Evolutionary conservation across 2,797 vertebrate genomes (phyloP).

Genomic region (Gymnopithys bicolor): DNA sequence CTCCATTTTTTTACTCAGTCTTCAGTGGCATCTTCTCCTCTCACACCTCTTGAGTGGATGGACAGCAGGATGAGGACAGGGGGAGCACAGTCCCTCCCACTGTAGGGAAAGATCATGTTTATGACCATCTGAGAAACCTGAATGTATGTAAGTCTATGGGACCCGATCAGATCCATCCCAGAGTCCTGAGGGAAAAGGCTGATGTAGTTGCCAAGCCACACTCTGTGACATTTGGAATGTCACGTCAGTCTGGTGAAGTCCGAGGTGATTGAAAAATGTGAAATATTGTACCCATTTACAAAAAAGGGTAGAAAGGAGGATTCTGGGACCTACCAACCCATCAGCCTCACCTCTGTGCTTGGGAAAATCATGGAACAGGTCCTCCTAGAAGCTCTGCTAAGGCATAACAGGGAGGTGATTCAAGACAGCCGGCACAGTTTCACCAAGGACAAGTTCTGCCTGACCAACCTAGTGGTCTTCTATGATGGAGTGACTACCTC

Average conservation of each 20-base stretch:
- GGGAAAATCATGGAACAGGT: neutral
- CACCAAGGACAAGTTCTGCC: neutral
- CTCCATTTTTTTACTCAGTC: neutral
- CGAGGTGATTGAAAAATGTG: neutral
- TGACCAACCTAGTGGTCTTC: neutral
- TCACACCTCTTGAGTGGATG: neutral
- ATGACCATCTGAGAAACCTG: neutral
- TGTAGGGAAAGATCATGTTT: neutral
- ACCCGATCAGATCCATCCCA: neutral
- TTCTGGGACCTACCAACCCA: neutral
- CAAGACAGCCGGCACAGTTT: neutral
- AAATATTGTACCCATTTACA: neutral
- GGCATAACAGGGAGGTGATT: neutral
- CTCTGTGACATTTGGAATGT: neutral
- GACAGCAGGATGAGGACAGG: neutral
- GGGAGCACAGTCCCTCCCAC: neutral
- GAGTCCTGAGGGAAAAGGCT: neutral
- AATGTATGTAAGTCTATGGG: neutral
- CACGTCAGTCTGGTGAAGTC: neutral
- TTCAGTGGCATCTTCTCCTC: neutral
- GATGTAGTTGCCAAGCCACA: neutral
- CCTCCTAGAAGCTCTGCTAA: neutral
- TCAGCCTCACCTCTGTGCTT: neutral
- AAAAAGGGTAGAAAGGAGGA: neutral
- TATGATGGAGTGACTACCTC: neutral